These are phyloP conservation scores for Enteromius mattozi DNA, from an alignment of 2,797 vertebrate genomes.

Conservation along the genomic window DNA sequence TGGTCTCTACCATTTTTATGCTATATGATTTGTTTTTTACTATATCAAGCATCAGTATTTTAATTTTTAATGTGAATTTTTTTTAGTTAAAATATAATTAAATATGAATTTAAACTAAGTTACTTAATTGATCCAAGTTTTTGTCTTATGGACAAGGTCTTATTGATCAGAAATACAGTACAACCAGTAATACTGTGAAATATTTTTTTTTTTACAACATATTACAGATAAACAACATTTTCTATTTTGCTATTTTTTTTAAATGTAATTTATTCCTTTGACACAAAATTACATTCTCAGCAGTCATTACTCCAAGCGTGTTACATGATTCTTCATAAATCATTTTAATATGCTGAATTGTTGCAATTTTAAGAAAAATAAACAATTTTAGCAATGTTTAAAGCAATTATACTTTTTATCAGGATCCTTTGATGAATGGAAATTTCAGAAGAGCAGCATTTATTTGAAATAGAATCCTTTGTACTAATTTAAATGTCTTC, in stretches of 20 bases:
- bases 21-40: too few species aligned
- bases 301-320: background rate
- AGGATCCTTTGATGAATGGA: background rate
- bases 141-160: background rate
- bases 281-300: background rate
- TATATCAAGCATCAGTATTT: background rate
- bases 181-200: background rate
- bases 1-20: background rate
- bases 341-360: background rate
- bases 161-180: background rate
- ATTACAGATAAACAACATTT: background rate
- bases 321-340: background rate
- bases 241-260: background rate
- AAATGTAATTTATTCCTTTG: background rate
- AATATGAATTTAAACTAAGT: background rate
- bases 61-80: background rate
- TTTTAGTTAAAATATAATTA: background rate
- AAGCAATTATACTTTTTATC: background rate
- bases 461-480: background rate
- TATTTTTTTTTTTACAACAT: background rate
- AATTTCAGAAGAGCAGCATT: slow-evolving; percentile 5
- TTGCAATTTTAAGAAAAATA: background rate
- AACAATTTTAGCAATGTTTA: background rate
- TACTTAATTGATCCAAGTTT: background rate
- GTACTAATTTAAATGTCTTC: background rate